Evolutionary conservation across 2,888 invertebrate genomes (phyloP).

Genomic region (Drosophila lutescens): DNA sequence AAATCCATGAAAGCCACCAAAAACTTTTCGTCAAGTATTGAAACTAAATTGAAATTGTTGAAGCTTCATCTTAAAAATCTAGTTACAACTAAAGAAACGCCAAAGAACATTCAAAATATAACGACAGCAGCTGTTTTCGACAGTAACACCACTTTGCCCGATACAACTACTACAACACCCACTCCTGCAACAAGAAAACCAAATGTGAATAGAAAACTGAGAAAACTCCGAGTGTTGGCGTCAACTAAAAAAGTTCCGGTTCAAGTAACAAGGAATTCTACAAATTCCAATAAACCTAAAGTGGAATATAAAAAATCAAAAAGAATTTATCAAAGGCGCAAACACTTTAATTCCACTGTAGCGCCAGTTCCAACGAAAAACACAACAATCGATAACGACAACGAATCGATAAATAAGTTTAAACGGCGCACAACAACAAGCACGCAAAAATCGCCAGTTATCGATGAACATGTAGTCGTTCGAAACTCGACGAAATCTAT

Average conservation of each 20-base stretch:
- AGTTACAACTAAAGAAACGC: slow-evolving; percentile 28
- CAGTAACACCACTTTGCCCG: not conserved
- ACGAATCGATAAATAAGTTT: slow-evolving; percentile 8
- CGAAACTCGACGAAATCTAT: slow-evolving; percentile 23
- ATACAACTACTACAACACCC: not conserved
- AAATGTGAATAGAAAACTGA: slow-evolving; percentile 19
- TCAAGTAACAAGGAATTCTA: slow-evolving; percentile 12
- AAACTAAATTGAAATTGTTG: slow-evolving; percentile 25
- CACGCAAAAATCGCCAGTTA: slow-evolving; percentile 3
- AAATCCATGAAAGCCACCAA: slow-evolving; percentile 28
- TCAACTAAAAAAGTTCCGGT: slow-evolving; percentile 32
- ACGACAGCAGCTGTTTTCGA: slow-evolving; percentile 13
- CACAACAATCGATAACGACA: slow-evolving; percentile 1
- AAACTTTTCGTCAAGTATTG: slow-evolving; percentile 29
- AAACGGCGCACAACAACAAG: slow-evolving; percentile 22
- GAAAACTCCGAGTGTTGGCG: slow-evolving; percentile 28
- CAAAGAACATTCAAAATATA: slow-evolving; percentile 10
- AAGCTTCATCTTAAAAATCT: slow-evolving; percentile 32
- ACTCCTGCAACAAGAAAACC: slow-evolving; percentile 3
- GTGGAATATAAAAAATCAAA: slow-evolving; percentile 32
- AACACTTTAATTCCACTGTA: slow-evolving; percentile 14
- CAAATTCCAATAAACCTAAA: slow-evolving; percentile 1
- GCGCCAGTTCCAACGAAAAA: slow-evolving; percentile 11
- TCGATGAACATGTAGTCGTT: not conserved
- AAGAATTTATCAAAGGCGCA: slow-evolving; percentile 32